These are phyloP conservation scores for Elymnias hypermnestra DNA, from an alignment of 1,140 invertebrate species.

Conservation along the genomic window DNA sequence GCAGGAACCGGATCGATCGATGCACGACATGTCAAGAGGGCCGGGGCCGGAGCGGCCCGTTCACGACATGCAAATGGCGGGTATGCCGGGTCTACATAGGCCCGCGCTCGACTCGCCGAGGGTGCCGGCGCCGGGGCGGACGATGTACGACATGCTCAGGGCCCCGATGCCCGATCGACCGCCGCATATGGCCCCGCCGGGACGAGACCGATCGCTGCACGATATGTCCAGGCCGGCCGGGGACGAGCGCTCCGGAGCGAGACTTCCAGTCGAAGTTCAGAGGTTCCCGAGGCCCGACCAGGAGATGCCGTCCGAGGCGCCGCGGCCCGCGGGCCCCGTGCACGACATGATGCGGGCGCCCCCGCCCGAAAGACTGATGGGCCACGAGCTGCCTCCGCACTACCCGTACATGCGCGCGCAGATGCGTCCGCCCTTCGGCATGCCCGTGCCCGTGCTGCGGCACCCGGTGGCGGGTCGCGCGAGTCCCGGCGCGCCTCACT, in stretches of 20 bases:
- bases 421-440: constrained; percentile 20
- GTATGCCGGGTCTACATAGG: constrained; percentile 29
- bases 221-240: constrained; percentile 1
- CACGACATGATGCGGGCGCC: constrained; percentile 13
- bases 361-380: constrained; percentile 15
- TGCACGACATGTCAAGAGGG: constrained; percentile 32
- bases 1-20: constrained; percentile 8
- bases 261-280: too few species aligned
- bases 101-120: constrained; percentile 13
- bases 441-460: constrained; percentile 11
- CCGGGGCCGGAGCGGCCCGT: constrained; percentile 19
- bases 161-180: background rate
- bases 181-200: background rate
- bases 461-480: too few species aligned
- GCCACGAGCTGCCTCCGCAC: constrained; percentile 29
- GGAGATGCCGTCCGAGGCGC: background rate
- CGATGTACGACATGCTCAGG: constrained; percentile 2
- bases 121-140: background rate
- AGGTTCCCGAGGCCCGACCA: background rate
- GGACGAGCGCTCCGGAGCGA: too few species aligned
- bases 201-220: constrained; percentile 1
- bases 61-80: constrained; percentile 14
- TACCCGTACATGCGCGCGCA: constrained; percentile 27
- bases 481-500: too few species aligned
- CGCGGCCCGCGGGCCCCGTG: background rate